Percentiles rank a stretch among this genome's conserved stretches.
Evolutionary conservation across 1,140 invertebrate species (phyloP).

Genomic region (Polypedilum pembai): DNA sequence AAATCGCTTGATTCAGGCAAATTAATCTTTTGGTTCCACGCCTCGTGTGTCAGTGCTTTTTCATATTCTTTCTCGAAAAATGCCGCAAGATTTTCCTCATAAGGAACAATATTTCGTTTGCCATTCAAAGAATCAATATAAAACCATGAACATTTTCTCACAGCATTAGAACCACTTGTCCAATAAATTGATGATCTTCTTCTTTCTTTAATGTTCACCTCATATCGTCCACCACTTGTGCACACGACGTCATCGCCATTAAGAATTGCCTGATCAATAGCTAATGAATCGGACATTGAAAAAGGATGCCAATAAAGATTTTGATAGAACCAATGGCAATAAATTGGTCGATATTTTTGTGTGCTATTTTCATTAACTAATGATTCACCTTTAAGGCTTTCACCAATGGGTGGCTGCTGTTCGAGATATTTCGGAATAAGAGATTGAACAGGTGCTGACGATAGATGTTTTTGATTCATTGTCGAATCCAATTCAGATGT

Average conservation of each 20-base stretch:
- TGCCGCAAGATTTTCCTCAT: background rate
- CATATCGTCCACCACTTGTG: background rate
- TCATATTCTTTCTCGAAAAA: conserved; percentile 19
- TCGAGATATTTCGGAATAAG: background rate
- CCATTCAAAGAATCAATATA: background rate
- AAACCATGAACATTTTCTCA: conserved; percentile 8
- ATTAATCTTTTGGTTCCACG: background rate
- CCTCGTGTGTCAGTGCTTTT: background rate
- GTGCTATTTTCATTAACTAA: background rate
- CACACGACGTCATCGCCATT: background rate
- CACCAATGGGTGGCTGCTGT: background rate
- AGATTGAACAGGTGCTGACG: conserved; percentile 2
- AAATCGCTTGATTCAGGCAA: background rate
- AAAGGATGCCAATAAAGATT: conserved; percentile 22
- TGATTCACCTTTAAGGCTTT: background rate
- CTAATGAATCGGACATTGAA: background rate
- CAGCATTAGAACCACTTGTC: background rate
- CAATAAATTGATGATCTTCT: conserved; percentile 16
- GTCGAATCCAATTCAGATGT: conserved; percentile 16
- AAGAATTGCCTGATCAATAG: background rate
- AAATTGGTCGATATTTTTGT: conserved; percentile 19
- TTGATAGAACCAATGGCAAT: conserved; percentile 24
- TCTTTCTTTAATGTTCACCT: conserved; percentile 4
- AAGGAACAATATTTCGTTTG: background rate
- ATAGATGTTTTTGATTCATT: background rate